phyloP scores from a whole-genome alignment of 30 jellyfish, hydroid and myxozoan genomes.

The Chrysaora quinquecirrha region DNA sequence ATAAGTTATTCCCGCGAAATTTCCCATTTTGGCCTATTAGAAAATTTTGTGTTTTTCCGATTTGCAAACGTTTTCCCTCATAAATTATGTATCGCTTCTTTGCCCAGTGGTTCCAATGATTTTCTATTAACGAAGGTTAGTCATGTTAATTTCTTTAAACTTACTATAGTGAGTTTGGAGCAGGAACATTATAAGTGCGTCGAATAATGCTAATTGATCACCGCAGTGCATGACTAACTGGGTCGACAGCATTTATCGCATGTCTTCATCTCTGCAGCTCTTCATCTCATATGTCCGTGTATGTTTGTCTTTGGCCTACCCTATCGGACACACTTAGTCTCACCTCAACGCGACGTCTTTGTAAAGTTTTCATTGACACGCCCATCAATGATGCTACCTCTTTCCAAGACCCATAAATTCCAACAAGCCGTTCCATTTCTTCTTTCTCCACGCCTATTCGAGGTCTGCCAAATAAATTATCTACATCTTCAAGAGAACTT shows the following conservation, averaged over 20 bases:
- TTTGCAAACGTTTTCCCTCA: too few species aligned
- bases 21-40: too few species aligned
- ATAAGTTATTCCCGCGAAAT: too few species aligned
- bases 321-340: slow-evolving; percentile 7
- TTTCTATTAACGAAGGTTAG: too few species aligned
- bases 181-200: too few species aligned
- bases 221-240: slow-evolving; percentile 58
- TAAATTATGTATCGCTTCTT: too few species aligned
- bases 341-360: slow-evolving; percentile 12
- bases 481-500: neutral
- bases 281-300: slow-evolving; percentile 34
- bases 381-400: too few species aligned
- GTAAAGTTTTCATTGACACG: slow-evolving; percentile 25
- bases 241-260: slow-evolving; percentile 42
- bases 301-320: neutral
- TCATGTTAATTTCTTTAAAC: too few species aligned
- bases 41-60: too few species aligned
- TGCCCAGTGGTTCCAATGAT: too few species aligned
- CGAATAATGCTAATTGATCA: too few species aligned
- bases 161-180: slow-evolving; percentile 53
- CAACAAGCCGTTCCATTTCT: slow-evolving; percentile 24
- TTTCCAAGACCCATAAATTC: slow-evolving; percentile 6
- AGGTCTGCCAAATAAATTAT: slow-evolving; percentile 7
- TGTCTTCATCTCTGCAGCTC: slow-evolving; percentile 30
- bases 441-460: slow-evolving; percentile 19